These are phyloP conservation scores for Sciurus niger DNA, from an alignment of 2,113 vertebrate species.

Conservation along the genomic window DNA sequence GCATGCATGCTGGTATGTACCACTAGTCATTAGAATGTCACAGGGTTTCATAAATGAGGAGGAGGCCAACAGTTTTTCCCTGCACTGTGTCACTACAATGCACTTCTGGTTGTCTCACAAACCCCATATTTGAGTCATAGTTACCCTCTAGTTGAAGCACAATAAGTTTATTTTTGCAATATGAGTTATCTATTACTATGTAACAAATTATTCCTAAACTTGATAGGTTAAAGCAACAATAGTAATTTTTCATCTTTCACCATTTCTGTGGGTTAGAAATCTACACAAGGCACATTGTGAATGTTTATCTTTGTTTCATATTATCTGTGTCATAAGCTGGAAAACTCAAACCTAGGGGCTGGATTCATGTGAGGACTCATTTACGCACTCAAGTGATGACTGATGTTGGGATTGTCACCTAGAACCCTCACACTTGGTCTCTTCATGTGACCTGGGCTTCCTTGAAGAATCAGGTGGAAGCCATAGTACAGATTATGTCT, in stretches of 20 bases:
- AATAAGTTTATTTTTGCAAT: not conserved
- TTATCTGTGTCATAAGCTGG: not conserved
- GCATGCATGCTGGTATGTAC: not conserved
- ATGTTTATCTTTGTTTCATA: not conserved
- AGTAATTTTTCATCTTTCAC: not conserved
- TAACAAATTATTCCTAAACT: not conserved
- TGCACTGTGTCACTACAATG: too few species aligned
- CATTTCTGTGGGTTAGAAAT: not conserved
- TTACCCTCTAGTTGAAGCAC: not conserved
- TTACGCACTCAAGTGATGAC: not conserved
- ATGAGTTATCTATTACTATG: not conserved
- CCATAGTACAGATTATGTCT: not conserved
- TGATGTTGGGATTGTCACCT: not conserved
- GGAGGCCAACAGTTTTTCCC: not conserved
- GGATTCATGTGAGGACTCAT: not conserved
- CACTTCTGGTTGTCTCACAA: not conserved
- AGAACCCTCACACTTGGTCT: not conserved
- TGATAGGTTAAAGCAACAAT: not conserved
- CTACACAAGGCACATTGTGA: not conserved
- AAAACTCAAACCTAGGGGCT: not conserved
- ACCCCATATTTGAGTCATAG: not conserved
- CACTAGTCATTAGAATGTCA: not conserved
- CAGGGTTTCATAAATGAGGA: not conserved
- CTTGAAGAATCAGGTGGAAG: not conserved
- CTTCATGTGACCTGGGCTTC: not conserved